These are phyloP conservation scores for Pangasius larnaudii DNA, from an alignment of 2,797 vertebrate species.

Conservation along the genomic window DNA sequence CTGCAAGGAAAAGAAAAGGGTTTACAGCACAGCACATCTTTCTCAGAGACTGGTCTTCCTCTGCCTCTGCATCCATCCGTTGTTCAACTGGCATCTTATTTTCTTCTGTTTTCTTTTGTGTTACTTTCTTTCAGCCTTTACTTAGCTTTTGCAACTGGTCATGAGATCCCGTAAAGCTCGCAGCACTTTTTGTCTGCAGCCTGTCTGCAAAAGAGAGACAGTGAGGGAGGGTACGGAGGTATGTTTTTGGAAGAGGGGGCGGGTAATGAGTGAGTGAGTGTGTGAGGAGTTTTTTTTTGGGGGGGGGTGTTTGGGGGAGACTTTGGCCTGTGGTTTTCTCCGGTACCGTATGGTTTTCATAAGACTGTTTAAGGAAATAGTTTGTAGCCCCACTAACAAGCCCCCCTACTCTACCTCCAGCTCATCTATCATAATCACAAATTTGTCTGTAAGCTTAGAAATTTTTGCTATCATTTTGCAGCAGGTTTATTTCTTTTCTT, in stretches of 20 bases:
- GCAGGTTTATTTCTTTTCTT: constrained; percentile 23
- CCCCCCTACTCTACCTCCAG: constrained; percentile 29
- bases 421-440: constrained; percentile 40
- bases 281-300: constrained; percentile 6
- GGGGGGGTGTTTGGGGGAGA: constrained; percentile 12
- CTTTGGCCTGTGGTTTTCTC: constrained; percentile 48
- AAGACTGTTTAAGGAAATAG: constrained; percentile 64
- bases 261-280: constrained; percentile 56
- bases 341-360: constrained; percentile 67
- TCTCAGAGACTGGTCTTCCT: constrained; percentile 25
- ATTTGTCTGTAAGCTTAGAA: constrained; percentile 39
- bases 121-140: not conserved
- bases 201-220: constrained; percentile 53
- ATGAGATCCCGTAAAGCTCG: constrained; percentile 35
- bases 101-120: not conserved
- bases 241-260: constrained; percentile 64
- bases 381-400: constrained; percentile 58
- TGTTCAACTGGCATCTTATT: constrained; percentile 11
- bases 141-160: constrained; percentile 29
- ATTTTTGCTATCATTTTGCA: constrained; percentile 31
- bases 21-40: constrained; percentile 48
- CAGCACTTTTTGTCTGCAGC: constrained; percentile 50
- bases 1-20: constrained; percentile 63
- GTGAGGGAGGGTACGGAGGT: constrained; percentile 55
- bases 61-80: constrained; percentile 19